These are phyloP conservation scores for Griposia aprilina DNA, from an alignment of 2,888 invertebrate genomes.

Conservation along the genomic window DNA sequence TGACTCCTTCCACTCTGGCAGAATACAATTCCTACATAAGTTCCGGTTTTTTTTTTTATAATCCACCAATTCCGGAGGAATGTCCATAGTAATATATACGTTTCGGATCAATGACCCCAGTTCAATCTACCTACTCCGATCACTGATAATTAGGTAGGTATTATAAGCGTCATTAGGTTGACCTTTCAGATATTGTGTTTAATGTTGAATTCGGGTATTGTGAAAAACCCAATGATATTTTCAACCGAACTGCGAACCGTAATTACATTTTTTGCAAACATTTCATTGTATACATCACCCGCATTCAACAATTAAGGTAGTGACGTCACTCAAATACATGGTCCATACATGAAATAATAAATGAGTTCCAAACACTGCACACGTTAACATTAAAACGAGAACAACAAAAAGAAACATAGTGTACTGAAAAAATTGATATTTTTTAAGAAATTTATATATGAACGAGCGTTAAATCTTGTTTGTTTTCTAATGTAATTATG, in stretches of 20 bases:
- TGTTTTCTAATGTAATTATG: conserved; percentile 11
- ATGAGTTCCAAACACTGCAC: conserved; percentile 56
- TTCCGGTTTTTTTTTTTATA: too few relatives aligned
- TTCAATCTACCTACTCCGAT: too few relatives aligned
- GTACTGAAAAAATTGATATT: neutral
- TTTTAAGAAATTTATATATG: neutral
- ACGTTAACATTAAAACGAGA: conserved; percentile 21
- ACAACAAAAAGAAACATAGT: conserved; percentile 4
- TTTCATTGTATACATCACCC: conserved; percentile 29
- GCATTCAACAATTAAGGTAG: conserved; percentile 32
- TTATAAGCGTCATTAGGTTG: neutral
- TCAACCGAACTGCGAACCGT: neutral
- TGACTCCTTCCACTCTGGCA: too few relatives aligned
- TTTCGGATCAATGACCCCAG: too few relatives aligned
- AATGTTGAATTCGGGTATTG: neutral
- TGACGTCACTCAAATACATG: conserved; percentile 47
- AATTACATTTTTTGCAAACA: conserved; percentile 29
- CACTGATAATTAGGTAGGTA: neutral
- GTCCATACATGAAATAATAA: neutral
- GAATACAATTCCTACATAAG: too few relatives aligned
- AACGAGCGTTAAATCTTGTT: neutral
- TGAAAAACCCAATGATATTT: neutral
- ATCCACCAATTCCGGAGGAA: too few relatives aligned
- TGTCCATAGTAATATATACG: too few relatives aligned
- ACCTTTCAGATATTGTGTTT: neutral